Evolutionary conservation across 2,113 vertebrate genomes (phyloP).

Genomic region (Notarius lentiginosus): DNA sequence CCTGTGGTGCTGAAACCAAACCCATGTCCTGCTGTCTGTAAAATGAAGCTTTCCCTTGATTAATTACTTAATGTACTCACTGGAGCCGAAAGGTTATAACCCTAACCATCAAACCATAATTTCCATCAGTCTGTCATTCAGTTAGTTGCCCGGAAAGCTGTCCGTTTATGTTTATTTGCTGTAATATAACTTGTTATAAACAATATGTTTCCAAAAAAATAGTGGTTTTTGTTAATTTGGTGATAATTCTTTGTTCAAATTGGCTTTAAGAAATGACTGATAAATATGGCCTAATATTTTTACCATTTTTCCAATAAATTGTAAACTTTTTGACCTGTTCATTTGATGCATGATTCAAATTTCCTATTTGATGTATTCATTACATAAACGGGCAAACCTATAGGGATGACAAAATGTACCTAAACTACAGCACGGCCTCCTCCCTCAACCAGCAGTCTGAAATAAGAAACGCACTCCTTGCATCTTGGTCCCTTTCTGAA

Average conservation of each 20-base stretch:
- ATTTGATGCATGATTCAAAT: neutral
- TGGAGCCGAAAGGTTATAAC: constrained; percentile 23
- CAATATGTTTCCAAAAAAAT: constrained; percentile 16
- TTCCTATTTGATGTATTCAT: neutral
- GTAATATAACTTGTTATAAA: neutral
- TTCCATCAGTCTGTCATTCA: neutral
- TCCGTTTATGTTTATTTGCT: neutral
- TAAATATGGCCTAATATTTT: neutral
- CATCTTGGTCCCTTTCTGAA: constrained; percentile 37
- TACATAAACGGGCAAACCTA: neutral
- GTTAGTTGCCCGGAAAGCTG: neutral
- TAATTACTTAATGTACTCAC: constrained; percentile 35
- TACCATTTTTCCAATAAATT: neutral
- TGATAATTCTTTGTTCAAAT: neutral
- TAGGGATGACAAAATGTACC: constrained; percentile 19
- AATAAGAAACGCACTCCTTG: constrained; percentile 34
- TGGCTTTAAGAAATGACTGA: neutral
- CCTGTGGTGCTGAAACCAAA: constrained; percentile 58
- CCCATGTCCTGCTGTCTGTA: constrained; percentile 51
- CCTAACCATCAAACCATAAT: constrained; percentile 22
- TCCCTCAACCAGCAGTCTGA: neutral
- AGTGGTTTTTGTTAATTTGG: neutral
- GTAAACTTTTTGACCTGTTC: neutral
- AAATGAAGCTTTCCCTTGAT: constrained; percentile 34
- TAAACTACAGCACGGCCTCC: constrained; percentile 14